Evolutionary conservation across 2,888 invertebrate species (phyloP).

Genomic region (Mimumesa dahlbomi): DNA sequence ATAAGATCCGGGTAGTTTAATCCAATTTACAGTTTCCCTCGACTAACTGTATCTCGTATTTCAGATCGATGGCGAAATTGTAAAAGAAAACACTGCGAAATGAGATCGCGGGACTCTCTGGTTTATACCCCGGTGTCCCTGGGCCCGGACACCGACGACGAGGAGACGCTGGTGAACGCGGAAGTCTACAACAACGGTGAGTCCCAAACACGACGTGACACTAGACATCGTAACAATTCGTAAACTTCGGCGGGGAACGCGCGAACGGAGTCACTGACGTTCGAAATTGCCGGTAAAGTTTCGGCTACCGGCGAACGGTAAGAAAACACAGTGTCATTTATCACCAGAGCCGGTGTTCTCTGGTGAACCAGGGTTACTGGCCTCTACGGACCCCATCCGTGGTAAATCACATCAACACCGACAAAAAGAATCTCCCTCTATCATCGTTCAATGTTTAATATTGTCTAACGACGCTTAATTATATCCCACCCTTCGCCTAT

Average conservation of each 20-base stretch:
- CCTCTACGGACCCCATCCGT: conserved; percentile 8
- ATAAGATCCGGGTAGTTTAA: no score
- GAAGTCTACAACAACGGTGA: conserved; percentile 78
- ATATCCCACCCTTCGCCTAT: no score
- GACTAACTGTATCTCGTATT: conserved; percentile 20
- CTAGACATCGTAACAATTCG: not conserved
- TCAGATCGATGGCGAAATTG: conserved; percentile 38
- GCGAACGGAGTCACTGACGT: not conserved
- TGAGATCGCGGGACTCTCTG: conserved; percentile 77
- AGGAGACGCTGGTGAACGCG: conserved; percentile 78
- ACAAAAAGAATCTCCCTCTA: conserved; percentile 29
- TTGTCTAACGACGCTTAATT: conserved; percentile 28
- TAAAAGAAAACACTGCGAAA: conserved; percentile 39
- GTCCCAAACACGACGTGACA: conserved; percentile 18
- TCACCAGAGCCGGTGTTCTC: conserved; percentile 6
- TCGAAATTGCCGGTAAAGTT: not conserved
- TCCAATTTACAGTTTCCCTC: not conserved
- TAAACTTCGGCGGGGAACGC: not conserved
- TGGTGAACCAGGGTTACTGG: conserved; percentile 29
- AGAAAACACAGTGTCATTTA: not conserved
- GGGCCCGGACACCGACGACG: conserved; percentile 78
- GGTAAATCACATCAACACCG: conserved; percentile 18
- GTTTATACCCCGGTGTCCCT: conserved; percentile 78
- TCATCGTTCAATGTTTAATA: conserved; percentile 32
- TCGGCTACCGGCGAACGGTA: conserved; percentile 36